Percentiles rank a stretch among this genome's conserved stretches.
Conservation (phyloP, 2,888 invertebrate genomes). For the Drosophila anceps region DNA sequence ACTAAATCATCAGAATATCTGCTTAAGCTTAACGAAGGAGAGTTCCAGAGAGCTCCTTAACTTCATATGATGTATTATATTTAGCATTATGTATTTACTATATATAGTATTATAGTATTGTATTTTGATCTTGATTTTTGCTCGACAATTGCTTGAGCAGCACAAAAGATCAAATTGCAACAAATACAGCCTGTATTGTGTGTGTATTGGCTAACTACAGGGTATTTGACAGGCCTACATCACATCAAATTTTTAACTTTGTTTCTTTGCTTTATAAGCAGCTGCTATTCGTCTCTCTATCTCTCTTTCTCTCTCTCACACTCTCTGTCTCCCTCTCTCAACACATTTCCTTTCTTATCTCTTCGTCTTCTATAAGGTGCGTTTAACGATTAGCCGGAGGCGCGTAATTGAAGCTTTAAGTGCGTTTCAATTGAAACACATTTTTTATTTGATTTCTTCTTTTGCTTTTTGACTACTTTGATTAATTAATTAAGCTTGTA, state of each 20-base stretch:
- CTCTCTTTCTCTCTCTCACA: neutral
- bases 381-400: slow-evolving; percentile 57
- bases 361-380: neutral
- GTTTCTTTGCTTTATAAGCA: slow-evolving; percentile 13
- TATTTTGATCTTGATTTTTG: too few species aligned
- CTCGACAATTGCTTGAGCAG: too few species aligned
- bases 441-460: slow-evolving; percentile 28
- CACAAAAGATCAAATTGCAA: neutral
- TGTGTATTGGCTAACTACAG: slow-evolving; percentile 2
- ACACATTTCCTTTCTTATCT: too few species aligned
- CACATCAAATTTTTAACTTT: neutral
- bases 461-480: slow-evolving; percentile 30
- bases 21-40: too few species aligned
- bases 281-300: neutral
- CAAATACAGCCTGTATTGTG: neutral
- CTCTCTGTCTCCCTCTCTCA: neutral
- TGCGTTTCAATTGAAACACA: slow-evolving; percentile 57
- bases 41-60: too few species aligned
- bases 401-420: slow-evolving; percentile 68
- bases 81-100: too few species aligned
- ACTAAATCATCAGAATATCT: neutral
- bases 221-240: slow-evolving; percentile 6
- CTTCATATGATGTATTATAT: too few species aligned
- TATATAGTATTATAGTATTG: too few species aligned
- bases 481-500: slow-evolving; percentile 68